Base-by-base conservation (phyloP, 2,888 invertebrate species). In the Drosophila antonietae region DNA sequence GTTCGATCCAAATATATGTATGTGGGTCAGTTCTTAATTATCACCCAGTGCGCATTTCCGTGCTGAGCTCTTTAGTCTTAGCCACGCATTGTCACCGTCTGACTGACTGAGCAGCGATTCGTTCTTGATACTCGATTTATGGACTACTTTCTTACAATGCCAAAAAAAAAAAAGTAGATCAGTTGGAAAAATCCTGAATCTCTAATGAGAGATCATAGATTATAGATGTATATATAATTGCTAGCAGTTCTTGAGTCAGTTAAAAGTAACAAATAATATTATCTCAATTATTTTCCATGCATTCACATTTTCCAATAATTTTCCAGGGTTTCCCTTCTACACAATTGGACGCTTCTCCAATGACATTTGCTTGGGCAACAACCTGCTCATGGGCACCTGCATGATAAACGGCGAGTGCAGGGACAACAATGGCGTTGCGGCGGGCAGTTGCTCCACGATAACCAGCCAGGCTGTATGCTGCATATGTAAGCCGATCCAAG, bases 331-430 rank as follows among this genome's bases (percentile, higher is more conserved):
- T 87, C 95, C 96, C 5, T 95, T 96, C 87, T 95, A 95, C 80
- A 95, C 96, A 75, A 95, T 96, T 57, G 96, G 96, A n/a, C 94
- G 96, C 53, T 96, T 97, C 91, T 95, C 95, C 52, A 96, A 96
- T 91, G 94, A 94, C 4, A 94, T 95, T 37, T 97, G 97, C 88
- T 90, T 93, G 0, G 95, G 95, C 23, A 93, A 94, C 14, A 96
- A 95, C 90, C 94, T 94, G 43, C 94, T 96, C 89, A 94, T 93
- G 72, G 97, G 97, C 33, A 96, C 96, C 0, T 97, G 97, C 87
- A 95, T 96, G 72, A 95, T 97, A n/a, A 94, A 95, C 53, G 93
- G 95, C 10, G 96, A 97, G 91, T 97, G 97, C 90, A 91, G 93
- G 59, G 95, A 95, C 83, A 94, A 95, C 33, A 95, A 95, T 65